Evolutionary conservation across 2,113 vertebrate genomes (phyloP).

Genomic region (Amphilophus citrinellus): DNA sequence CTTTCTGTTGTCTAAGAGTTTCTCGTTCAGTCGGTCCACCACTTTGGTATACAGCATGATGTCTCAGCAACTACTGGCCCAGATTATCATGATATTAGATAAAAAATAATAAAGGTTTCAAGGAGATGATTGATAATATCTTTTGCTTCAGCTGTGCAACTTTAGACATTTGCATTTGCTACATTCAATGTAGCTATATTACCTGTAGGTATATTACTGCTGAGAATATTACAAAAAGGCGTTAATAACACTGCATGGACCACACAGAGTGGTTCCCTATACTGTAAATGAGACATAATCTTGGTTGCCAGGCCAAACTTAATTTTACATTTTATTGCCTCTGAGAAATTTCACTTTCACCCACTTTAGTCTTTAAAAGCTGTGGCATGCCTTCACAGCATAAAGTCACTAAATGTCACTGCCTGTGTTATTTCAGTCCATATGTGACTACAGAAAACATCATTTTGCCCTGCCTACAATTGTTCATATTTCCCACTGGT

Average conservation of each 20-base stretch:
- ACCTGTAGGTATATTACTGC: not conserved
- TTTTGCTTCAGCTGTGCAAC: not conserved
- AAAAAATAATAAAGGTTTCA: not conserved
- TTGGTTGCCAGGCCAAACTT: slow-evolving; percentile 42
- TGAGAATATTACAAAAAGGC: not conserved
- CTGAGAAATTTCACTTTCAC: slow-evolving; percentile 44
- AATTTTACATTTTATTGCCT: slow-evolving; percentile 41
- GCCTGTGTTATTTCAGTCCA: slow-evolving; percentile 28
- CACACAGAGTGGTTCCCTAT: slow-evolving; percentile 37
- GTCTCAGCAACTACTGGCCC: not conserved
- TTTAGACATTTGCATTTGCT: not conserved
- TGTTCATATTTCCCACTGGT: slow-evolving; percentile 4
- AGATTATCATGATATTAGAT: not conserved
- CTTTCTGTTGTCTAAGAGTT: not conserved
- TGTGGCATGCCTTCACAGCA: slow-evolving; percentile 35
- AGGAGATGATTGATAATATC: not conserved
- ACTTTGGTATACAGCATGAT: too few relatives aligned
- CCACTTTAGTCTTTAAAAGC: slow-evolving; percentile 28
- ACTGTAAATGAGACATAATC: slow-evolving; percentile 20
- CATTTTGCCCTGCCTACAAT: not conserved
- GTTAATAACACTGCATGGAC: not conserved
- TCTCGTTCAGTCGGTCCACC: too few relatives aligned
- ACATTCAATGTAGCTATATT: not conserved
- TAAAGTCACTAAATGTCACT: slow-evolving; percentile 27
- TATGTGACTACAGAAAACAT: slow-evolving; percentile 34